Conservation (phyloP, 1,140 invertebrate genomes). For the Atopsyche davidsoni region DNA sequence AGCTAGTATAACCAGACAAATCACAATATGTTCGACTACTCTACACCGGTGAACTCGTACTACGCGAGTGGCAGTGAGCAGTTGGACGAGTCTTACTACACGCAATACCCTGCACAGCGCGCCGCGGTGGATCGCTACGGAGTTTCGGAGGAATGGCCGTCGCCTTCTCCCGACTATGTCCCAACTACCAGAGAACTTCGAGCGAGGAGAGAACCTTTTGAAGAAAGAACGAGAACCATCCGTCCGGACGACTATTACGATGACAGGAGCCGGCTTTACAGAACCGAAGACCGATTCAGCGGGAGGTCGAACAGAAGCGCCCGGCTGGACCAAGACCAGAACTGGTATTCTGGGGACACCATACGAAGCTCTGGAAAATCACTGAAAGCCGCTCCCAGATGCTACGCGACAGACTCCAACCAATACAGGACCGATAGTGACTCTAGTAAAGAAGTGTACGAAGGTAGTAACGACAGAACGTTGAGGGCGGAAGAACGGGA, state of each 20-base stretch:
- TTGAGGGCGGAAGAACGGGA: constrained; percentile 46
- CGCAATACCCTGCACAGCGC: constrained; percentile 20
- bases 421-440: constrained; percentile 28
- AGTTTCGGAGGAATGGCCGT: constrained; percentile 24
- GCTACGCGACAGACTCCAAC: constrained; percentile 14
- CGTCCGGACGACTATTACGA: constrained; percentile 29
- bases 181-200: constrained; percentile 12
- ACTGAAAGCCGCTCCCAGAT: constrained; percentile 11
- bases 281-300: constrained; percentile 26
- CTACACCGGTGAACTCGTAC: constrained; percentile 26
- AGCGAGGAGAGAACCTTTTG: constrained; percentile 26
- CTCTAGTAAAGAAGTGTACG: constrained; percentile 33
- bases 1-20: constrained; percentile 10
- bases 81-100: constrained; percentile 25
- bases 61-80: constrained; percentile 26
- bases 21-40: constrained; percentile 29
- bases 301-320: constrained; percentile 24
- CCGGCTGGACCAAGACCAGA: constrained; percentile 26
- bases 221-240: constrained; percentile 31
- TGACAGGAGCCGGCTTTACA: constrained; percentile 25
- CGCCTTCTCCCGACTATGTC: constrained; percentile 24
- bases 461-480: constrained; percentile 46
- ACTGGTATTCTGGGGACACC: constrained; percentile 26
- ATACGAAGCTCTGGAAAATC: constrained; percentile 21
- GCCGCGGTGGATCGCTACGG: constrained; percentile 20